Base-by-base conservation (phyloP, 2,797 vertebrate species). In the Pangasius macronema region DNA sequence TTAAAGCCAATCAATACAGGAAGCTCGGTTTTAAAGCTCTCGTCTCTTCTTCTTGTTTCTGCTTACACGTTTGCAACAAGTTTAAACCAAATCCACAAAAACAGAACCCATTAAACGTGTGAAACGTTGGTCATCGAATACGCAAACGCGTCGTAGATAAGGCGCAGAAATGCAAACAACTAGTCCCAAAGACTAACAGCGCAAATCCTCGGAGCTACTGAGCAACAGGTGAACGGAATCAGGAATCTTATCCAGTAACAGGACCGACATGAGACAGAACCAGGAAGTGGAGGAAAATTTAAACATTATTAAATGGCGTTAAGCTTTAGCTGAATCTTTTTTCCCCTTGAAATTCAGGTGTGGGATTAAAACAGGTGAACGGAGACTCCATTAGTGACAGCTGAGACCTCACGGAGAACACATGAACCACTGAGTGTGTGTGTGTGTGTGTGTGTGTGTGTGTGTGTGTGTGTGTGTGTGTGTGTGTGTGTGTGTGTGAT, bases 401-500 rank as follows among this genome's bases (percentile, higher is more conserved):
- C 81, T 65, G 59, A 49, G 36, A 67, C 59, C 57, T 82, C 39
- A 7, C 18, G 14, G 39, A 63, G 80, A n/a, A 63, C 16, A 65
- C 61, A 82, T 49, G 16, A 13, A n/a, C 16, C 22, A 57, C 18
- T 57, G 75, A 20, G 49, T 77, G 49, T 55, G 73, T 53, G 73
- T n/a, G 24, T 79, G 30, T n/a, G n/a, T n/a, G n/a, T n/a, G n/a
- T n/a, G n/a, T n/a, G 61, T 82, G 57, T 83, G 6, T 83, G 39
- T 49, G 59, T 67, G 14, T 55, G 77, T 57, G 53, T 57, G 57
- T 57, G 77, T 80, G 53, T 80, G 77, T 67, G 39, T 83, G 61
- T 46, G 46, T 83, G 61, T 61, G 79, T 81, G 55, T 81, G 79
- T 68, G 42, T 83, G 63, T 49, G 46, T 83, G 63, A 61, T 42